phyloP scores from a whole-genome alignment of 2,797 vertebrate species.

The Anguilla marmorata region DNA sequence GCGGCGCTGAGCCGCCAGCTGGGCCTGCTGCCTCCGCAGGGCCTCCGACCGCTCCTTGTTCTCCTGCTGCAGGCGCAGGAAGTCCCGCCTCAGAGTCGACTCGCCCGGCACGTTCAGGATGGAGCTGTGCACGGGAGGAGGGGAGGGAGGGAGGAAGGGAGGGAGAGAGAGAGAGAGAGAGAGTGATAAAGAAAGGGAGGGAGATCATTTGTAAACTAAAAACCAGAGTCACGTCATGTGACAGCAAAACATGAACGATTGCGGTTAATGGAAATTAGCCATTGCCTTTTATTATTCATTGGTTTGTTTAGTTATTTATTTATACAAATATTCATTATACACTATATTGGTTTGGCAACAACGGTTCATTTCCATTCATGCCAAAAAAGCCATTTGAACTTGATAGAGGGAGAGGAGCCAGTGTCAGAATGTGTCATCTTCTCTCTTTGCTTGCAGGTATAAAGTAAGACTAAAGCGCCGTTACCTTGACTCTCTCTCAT shows the following conservation, averaged over 20 bases:
- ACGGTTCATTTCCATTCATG: too few species aligned
- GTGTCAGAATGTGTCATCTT: background rate
- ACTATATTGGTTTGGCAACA: too few species aligned
- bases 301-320: too few species aligned
- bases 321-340: too few species aligned
- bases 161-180: background rate
- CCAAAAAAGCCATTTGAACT: too few species aligned
- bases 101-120: constrained; percentile 92
- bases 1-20: constrained; percentile 80
- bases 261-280: too few species aligned
- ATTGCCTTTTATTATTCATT: too few species aligned
- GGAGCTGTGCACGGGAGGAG: constrained; percentile 67
- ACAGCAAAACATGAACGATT: too few species aligned
- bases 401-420: background rate
- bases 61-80: constrained; percentile 90
- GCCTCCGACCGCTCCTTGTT: constrained; percentile 89
- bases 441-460: background rate
- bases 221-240: too few species aligned
- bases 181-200: background rate
- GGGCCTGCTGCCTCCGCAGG: constrained; percentile 83
- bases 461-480: background rate
- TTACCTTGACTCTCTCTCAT: constrained; percentile 91
- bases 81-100: constrained; percentile 87
- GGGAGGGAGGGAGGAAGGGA: background rate
- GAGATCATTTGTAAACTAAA: too few species aligned